Evolutionary conservation across 53 echinoderm and acorn worm species (phyloP).

Genomic region (Pentamera pediparva): DNA sequence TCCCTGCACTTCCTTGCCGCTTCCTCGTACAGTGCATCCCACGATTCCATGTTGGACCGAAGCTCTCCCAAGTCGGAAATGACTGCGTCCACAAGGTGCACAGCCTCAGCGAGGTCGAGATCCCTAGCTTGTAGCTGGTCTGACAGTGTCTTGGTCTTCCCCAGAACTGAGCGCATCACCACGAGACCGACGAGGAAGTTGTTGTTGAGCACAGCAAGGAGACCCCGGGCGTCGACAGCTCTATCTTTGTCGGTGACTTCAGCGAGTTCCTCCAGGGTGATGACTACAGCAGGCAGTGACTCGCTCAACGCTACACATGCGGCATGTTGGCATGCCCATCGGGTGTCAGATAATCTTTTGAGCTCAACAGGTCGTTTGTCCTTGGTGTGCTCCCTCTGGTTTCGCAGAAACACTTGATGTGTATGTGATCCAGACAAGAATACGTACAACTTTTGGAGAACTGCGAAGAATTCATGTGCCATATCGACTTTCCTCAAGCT

Average conservation of each 20-base stretch:
- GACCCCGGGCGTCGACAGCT: conserved; percentile 20
- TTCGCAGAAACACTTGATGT: conserved; percentile 6
- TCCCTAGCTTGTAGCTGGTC: conserved; percentile 15
- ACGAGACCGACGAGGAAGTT: neutral
- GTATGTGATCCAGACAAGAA: conserved; percentile 22
- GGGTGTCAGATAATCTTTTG: conserved; percentile 33
- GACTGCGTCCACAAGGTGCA: conserved; percentile 3
- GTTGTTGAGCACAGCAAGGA: conserved; percentile 10
- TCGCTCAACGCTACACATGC: neutral
- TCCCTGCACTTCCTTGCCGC: neutral
- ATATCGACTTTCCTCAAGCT: conserved; percentile 5
- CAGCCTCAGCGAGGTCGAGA: conserved; percentile 7
- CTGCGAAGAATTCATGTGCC: conserved; percentile 22
- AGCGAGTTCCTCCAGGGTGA: conserved; percentile 1
- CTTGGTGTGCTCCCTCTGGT: conserved; percentile 7
- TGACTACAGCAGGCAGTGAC: neutral
- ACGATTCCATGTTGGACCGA: neutral
- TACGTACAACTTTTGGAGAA: conserved; percentile 23
- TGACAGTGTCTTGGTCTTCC: conserved; percentile 10
- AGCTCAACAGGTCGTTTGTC: conserved; percentile 11
- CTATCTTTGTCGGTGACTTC: conserved; percentile 7
- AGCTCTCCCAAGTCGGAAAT: conserved; percentile 4
- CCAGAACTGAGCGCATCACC: neutral
- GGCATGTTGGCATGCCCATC: conserved; percentile 36
- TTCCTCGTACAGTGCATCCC: neutral